Evolutionary conservation across 2,888 invertebrate species (phyloP), one percentile per base, ranked within the genome.

Genomic region (Gari tellinella): DNA sequence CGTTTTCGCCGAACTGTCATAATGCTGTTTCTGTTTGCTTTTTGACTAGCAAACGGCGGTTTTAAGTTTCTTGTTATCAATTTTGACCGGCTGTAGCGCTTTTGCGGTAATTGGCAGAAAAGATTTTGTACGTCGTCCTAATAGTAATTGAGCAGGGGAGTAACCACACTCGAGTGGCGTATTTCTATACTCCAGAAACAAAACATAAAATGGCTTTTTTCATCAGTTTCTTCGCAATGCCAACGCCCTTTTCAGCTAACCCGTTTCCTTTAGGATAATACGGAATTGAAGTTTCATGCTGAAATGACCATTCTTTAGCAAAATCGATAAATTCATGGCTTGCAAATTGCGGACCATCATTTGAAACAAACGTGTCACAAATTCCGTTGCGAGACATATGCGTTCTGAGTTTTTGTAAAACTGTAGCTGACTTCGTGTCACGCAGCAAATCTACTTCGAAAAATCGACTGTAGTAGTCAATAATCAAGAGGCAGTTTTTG

Each of bases 161-260:
- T 55, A 62, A 4, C 61, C 69, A 49, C 76, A 69, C 17, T 76
- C 72, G 0, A 79, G 52, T 3, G 75, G 80, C 23, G 70, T 75
- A 52, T 80, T 77, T 12, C 75, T 40, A 43, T 77, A 78, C 25
- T 82, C 72, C 17, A 80, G 56, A 21, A 75, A 45, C 1, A 75
- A 64, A 1, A 72, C 55, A 62, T n/a, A n/a, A n/a, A n/a, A n/a
- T n/a, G n/a, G n/a, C n/a, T n/a, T n/a, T n/a, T n/a, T n/a, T 43
- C 63, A 74, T 60, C 1, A 72, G 45, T 19, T 64, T 45, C 38
- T 81, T 80, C 1, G 72, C 73, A 14, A 62, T 64, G 41, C 76
- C 69, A 15, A 80, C 74, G 12, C 66, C 68, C 31, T 62, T 56
- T 56, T 78, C 70, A 0, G 68, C 63, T 7, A 68, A 51, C 1